Evolutionary conservation across 2,113 vertebrate genomes (phyloP), one percentile per base, ranked within the genome.

Genomic region (Gobiocypris rarus): DNA sequence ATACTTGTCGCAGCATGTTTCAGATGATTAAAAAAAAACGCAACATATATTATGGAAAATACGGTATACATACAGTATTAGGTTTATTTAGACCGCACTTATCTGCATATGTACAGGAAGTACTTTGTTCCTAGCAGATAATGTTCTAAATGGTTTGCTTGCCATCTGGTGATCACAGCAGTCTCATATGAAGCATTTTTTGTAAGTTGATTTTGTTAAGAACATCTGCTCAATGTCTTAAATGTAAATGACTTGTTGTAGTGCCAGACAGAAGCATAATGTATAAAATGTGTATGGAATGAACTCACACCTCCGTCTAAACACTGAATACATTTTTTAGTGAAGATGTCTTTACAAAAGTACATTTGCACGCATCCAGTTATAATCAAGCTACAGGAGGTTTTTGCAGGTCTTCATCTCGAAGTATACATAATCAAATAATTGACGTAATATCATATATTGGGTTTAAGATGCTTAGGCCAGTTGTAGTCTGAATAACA

Each of bases 211-310:
- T 7, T 56, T 22, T 7, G 8, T 41, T 38, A 69, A 19, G 22
- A 45, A 3, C 69, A 71, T 43, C 69, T 71, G 69, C 69, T 71
- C 24, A 71, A 45, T 45, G 69, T 71, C 69, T 45, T n/a, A 45
- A 71, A 45, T 24, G 69, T 45, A 71, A 71, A 71, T 45, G 41
- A 8, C 38, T 43, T 43, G 11, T 71, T 43, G 11, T 71, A 71
- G 41, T 14, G 22, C 22, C 38, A 70, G 19, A 70, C 9, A 70
- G 63, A 17, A 67, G 3, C 15, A 65, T 31, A 10, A 38, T 22
- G 17, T 19, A 38, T 19, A 67, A 67, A 67, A 67, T 67, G 1
- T 10, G 8, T 22, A 38, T 38, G 17, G 31, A 69, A 38, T 69
- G 9, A 69, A 3, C 34, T 69, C 34, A 41, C 65, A 69, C 65